phyloP scores from a whole-genome alignment of 2,113 vertebrate species.

The Lepus europaeus region DNA sequence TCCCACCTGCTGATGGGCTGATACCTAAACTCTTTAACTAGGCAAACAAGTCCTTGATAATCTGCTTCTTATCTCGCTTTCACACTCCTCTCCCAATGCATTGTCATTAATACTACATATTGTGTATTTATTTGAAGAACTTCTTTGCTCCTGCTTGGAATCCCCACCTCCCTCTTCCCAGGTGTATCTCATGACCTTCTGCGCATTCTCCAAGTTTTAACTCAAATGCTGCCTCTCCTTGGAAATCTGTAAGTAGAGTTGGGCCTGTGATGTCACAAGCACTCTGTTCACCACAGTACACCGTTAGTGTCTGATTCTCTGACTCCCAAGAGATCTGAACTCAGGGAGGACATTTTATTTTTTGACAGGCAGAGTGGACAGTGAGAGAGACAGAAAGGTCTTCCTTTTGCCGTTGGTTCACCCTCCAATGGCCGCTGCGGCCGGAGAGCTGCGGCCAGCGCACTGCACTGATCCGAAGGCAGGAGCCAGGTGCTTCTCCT shows the following conservation, averaged over 20 bases:
- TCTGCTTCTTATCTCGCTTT: constrained; percentile 57
- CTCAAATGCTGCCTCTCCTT: neutral
- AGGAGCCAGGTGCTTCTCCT: too few relatives aligned
- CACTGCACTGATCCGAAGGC: too few relatives aligned
- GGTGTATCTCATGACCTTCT: neutral
- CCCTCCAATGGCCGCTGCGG: too few relatives aligned
- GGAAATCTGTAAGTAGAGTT: neutral
- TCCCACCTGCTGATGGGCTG: constrained; percentile 34
- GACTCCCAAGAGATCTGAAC: neutral
- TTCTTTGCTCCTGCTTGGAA: neutral
- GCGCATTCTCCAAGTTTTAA: neutral
- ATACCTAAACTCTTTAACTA: constrained; percentile 21
- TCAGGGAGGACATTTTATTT: neutral
- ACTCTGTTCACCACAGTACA: neutral
- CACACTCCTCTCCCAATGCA: neutral
- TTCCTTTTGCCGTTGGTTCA: too few relatives aligned
- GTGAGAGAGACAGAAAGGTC: too few relatives aligned
- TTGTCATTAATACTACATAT: neutral
- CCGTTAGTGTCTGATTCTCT: neutral
- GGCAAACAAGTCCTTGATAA: constrained; percentile 31
- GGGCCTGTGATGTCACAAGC: neutral
- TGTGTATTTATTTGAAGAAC: neutral
- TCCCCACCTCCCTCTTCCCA: neutral
- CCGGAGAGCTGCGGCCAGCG: too few relatives aligned
- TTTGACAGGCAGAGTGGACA: too few relatives aligned